Conservation (phyloP, 2,888 invertebrate species). For the Ephialtes manifestator region DNA sequence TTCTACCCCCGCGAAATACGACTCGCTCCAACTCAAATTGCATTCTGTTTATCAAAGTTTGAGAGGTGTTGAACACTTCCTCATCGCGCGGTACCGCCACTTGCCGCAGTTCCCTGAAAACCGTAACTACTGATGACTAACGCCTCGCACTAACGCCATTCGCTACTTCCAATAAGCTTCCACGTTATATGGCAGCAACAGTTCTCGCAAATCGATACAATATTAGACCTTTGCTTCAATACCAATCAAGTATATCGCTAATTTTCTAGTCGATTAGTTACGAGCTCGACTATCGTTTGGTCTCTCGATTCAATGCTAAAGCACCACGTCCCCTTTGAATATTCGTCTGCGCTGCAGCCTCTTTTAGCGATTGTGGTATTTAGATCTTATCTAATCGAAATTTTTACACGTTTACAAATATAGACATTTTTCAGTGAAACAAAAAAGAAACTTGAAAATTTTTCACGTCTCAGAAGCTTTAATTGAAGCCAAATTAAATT, state of each 20-base stretch:
- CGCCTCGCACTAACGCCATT: not conserved
- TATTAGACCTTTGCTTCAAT: not conserved
- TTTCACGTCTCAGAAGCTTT: too few relatives aligned
- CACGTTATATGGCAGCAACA: slow-evolving; percentile 13
- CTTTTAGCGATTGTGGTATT: too few relatives aligned
- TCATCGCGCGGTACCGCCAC: slow-evolving; percentile 10
- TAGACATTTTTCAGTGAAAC: too few relatives aligned
- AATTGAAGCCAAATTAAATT: too few relatives aligned
- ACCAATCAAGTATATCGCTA: not conserved
- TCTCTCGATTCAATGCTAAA: not conserved
- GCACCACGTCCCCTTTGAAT: too few relatives aligned
- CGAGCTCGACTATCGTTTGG: not conserved
- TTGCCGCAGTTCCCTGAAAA: slow-evolving; percentile 17
- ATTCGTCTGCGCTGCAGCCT: too few relatives aligned
- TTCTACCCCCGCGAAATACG: slow-evolving; percentile 18
- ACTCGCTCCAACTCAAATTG: slow-evolving; percentile 59
- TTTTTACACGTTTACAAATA: too few relatives aligned
- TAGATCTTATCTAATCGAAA: too few relatives aligned
- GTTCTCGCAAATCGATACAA: slow-evolving; percentile 36
- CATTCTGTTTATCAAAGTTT: slow-evolving; percentile 59
- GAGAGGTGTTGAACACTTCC: slow-evolving; percentile 33
- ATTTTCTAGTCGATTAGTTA: not conserved
- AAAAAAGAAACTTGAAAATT: too few relatives aligned
- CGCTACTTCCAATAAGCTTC: slow-evolving; percentile 33
- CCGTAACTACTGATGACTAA: slow-evolving; percentile 31